A percentile compares a stretch with the other conserved stretches of the same genome.
Evolutionary conservation across 2,888 invertebrate genomes (phyloP).

Genomic region (Drosophila kanekoi): DNA sequence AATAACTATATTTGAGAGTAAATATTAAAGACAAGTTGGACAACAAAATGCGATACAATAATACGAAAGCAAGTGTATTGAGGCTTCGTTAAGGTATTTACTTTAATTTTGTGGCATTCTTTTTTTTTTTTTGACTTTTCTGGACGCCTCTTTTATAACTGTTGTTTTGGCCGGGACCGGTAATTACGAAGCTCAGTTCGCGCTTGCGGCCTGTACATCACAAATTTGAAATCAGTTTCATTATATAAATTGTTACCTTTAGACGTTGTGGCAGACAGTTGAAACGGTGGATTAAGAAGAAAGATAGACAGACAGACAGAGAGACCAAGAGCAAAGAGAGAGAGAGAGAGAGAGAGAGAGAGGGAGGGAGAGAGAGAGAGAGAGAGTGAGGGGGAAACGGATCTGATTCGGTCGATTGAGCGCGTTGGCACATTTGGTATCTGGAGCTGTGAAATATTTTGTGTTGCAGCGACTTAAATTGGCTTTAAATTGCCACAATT

Average conservation of each 20-base stretch:
- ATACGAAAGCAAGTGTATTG: constrained; percentile 25
- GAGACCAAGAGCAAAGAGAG: neutral
- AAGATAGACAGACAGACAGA: constrained; percentile 4
- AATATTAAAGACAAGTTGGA: too few relatives aligned
- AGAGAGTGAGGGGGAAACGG: neutral
- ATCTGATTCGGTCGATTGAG: too few relatives aligned
- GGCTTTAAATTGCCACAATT: constrained; percentile 73
- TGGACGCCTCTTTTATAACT: constrained; percentile 70
- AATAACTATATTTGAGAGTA: too few relatives aligned
- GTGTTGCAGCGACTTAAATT: constrained; percentile 38
- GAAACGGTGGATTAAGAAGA: constrained; percentile 14
- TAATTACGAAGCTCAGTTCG: constrained; percentile 56
- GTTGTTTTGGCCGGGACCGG: constrained; percentile 58
- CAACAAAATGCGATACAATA: too few relatives aligned
- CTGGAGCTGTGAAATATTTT: constrained; percentile 55
- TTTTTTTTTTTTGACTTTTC: constrained; percentile 35
- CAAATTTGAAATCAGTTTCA: constrained; percentile 80
- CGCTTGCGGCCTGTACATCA: constrained; percentile 63
- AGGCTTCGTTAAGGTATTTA: neutral
- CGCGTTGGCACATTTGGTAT: constrained; percentile 21
- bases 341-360: neutral
- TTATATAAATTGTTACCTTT: constrained; percentile 80
- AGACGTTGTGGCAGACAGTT: constrained; percentile 73
- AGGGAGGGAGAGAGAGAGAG: neutral
- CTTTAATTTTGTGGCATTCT: neutral